These are phyloP conservation scores for Cosmia pyralina DNA, from an alignment of 2,888 invertebrate genomes.

Conservation along the genomic window DNA sequence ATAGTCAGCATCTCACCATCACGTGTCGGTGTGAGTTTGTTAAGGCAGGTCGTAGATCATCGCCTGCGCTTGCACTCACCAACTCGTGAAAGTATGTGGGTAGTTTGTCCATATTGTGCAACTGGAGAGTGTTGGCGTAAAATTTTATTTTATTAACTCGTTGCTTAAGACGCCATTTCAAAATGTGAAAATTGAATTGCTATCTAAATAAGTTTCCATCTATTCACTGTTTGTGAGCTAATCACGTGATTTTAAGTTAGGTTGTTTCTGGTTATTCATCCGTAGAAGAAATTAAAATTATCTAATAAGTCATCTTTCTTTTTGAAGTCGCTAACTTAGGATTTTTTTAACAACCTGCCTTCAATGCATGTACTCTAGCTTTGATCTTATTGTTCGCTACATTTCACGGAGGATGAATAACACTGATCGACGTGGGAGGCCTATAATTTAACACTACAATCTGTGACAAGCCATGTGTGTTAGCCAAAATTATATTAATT, in stretches of 20 bases:
- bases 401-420: not conserved
- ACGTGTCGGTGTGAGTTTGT: not conserved
- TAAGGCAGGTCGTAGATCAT: slow-evolving; percentile 28
- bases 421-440: not conserved
- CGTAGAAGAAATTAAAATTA: not conserved
- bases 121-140: slow-evolving; percentile 19
- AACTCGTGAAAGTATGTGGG: slow-evolving; percentile 39
- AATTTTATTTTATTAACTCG: not conserved
- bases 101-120: slow-evolving; percentile 7
- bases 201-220: not conserved
- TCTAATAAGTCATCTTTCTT: not conserved
- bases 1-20: not conserved
- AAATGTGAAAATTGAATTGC: not conserved
- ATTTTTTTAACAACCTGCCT: not conserved
- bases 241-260: not conserved
- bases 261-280: not conserved
- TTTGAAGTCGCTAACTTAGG: not conserved
- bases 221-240: not conserved
- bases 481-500: not conserved
- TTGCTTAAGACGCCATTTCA: not conserved
- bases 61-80: slow-evolving; percentile 22
- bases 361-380: not conserved
- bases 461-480: not conserved
- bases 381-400: not conserved
- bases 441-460: not conserved